phyloP scores from a whole-genome alignment of 1,140 invertebrate species.

The Drosophila murphyi region DNA sequence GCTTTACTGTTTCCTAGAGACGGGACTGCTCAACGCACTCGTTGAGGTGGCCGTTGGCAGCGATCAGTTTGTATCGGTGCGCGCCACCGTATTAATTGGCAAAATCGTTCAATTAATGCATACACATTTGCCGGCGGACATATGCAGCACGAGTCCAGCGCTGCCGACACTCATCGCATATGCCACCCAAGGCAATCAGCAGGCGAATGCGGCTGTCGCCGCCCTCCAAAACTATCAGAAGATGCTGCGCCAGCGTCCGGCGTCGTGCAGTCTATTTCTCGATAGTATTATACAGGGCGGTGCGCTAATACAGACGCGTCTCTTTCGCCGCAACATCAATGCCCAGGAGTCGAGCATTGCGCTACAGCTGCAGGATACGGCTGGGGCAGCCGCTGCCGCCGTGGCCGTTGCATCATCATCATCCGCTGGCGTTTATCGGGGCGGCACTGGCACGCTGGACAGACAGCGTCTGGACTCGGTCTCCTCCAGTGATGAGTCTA shows the following conservation, averaged over 20 bases:
- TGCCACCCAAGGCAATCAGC: constrained; percentile 90
- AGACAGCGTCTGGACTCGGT: constrained; percentile 74
- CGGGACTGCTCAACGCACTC: constrained; percentile 93
- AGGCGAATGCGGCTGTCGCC: constrained; percentile 92
- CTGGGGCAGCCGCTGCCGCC: constrained; percentile 34
- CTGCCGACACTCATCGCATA: constrained; percentile 92
- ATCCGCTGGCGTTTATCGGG: constrained; percentile 3
- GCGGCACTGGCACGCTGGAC: constrained; percentile 50
- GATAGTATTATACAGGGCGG: constrained; percentile 90
- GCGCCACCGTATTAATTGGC: constrained; percentile 94
- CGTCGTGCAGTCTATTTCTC: constrained; percentile 92
- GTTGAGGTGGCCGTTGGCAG: constrained; percentile 95
- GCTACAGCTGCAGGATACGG: constrained; percentile 52
- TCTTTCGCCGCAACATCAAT: constrained; percentile 81
- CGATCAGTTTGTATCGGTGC: constrained; percentile 94
- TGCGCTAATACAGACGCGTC: constrained; percentile 75
- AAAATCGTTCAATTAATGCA: constrained; percentile 95
- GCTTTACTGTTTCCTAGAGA: constrained; percentile 94
- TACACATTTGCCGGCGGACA: constrained; percentile 92
- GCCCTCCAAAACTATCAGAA: constrained; percentile 91
- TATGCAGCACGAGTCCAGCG: constrained; percentile 92
- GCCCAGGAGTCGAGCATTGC: constrained; percentile 54
- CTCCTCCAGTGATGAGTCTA: constrained; percentile 79
- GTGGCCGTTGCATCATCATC: constrained; percentile 10
- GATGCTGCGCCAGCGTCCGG: constrained; percentile 91